Conservation (phyloP, 2,888 invertebrate species). For the Cynaeus angustus region DNA sequence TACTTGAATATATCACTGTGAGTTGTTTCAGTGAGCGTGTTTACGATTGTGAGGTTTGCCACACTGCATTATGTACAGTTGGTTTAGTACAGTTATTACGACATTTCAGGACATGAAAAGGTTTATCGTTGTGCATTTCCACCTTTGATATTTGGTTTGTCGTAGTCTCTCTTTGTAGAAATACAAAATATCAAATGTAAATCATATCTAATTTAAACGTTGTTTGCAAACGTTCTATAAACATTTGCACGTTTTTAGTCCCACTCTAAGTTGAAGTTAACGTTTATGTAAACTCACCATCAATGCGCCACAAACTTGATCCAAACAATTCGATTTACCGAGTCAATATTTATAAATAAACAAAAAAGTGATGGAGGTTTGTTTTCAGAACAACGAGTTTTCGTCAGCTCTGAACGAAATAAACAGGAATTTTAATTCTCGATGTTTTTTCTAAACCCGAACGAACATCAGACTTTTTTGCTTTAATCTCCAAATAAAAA, state of each 20-base stretch:
- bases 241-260: background rate
- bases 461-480: background rate
- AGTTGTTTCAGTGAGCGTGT: conserved; percentile 6
- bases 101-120: conserved; percentile 3
- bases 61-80: conserved; percentile 5
- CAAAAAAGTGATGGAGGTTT: conserved; percentile 21
- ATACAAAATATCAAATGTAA: background rate
- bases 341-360: conserved; percentile 31
- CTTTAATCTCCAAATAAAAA: background rate
- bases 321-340: conserved; percentile 20
- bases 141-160: background rate
- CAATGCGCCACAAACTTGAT: conserved; percentile 3
- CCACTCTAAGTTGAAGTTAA: conserved; percentile 1
- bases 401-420: conserved; percentile 13
- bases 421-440: conserved; percentile 18
- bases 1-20: no score
- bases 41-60: conserved; percentile 1
- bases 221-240: background rate
- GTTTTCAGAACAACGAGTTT: conserved; percentile 14
- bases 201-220: conserved; percentile 1
- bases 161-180: background rate
- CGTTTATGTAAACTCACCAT: conserved; percentile 12
- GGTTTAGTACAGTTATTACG: conserved; percentile 2
- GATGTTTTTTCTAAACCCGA: background rate
- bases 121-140: conserved; percentile 2